A percentile compares a stretch with the other conserved stretches of the same genome.
Evolutionary conservation across 2,797 vertebrate genomes (phyloP).

Genomic region (Cyclura pinguis): DNA sequence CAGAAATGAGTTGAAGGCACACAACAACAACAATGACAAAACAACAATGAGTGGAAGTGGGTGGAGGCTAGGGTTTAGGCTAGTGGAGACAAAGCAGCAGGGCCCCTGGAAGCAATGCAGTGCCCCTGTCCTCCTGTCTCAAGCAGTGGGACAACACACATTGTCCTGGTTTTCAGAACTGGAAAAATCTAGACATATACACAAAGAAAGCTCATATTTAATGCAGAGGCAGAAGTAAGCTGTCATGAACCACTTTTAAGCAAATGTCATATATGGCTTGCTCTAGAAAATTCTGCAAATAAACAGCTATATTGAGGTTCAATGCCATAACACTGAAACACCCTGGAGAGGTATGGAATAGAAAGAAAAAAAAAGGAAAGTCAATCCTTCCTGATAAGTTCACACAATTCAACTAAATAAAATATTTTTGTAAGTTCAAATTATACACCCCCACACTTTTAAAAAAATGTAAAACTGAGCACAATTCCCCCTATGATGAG

Average conservation of each 20-base stretch:
- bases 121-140: too few relatives aligned
- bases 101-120: too few relatives aligned
- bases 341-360: neutral
- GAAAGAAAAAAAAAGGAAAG: neutral
- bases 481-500: conserved; percentile 73
- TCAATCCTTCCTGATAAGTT: conserved; percentile 17
- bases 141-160: too few relatives aligned
- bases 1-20: too few relatives aligned
- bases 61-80: too few relatives aligned
- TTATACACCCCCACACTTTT: conserved; percentile 3
- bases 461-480: conserved; percentile 65
- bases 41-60: too few relatives aligned
- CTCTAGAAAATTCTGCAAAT: conserved; percentile 7
- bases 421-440: conserved; percentile 30
- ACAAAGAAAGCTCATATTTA: neutral
- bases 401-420: conserved; percentile 28
- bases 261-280: neutral
- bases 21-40: too few relatives aligned
- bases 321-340: neutral
- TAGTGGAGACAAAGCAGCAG: too few relatives aligned
- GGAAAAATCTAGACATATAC: neutral
- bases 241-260: conserved; percentile 6
- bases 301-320: conserved; percentile 14
- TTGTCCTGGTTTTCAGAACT: conserved; percentile 2
- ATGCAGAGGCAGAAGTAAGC: neutral